Percentiles rank a stretch among this genome's conserved stretches.
Evolutionary conservation across 2,113 vertebrate genomes (phyloP).

Genomic region (Rynchops niger): DNA sequence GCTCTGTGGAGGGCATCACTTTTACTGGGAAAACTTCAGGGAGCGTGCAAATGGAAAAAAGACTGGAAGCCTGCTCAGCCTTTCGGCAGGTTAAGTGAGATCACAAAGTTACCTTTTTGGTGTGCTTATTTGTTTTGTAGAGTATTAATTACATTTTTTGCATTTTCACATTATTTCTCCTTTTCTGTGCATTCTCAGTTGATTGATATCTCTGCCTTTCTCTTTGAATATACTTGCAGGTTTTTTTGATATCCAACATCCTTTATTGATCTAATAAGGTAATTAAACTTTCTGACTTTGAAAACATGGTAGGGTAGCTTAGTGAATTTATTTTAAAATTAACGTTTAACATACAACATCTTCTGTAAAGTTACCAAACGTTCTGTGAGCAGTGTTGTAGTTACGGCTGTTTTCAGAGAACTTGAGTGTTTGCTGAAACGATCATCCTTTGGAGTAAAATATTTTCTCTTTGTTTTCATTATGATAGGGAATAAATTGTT

Average conservation of each 20-base stretch:
- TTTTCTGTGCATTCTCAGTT: not conserved
- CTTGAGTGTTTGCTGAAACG: not conserved
- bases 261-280: not conserved
- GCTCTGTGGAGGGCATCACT: not conserved
- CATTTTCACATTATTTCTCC: not conserved
- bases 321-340: not conserved
- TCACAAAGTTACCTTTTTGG: not conserved
- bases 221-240: not conserved
- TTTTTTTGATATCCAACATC: not conserved
- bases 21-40: not conserved
- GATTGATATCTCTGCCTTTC: not conserved
- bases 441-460: not conserved
- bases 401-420: not conserved
- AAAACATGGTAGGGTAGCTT: not conserved
- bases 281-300: not conserved
- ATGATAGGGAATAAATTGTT: not conserved
- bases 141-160: not conserved
- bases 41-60: not conserved
- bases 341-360: not conserved
- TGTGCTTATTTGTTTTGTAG: not conserved
- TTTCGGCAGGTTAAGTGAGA: not conserved
- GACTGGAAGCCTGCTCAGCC: not conserved
- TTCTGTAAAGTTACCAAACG: not conserved
- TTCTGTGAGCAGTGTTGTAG: not conserved
- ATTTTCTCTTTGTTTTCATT: not conserved